A percentile compares a stretch with the other conserved stretches of the same genome.
These are phyloP conservation scores for Erpetoichthys calabaricus DNA, from an alignment of 2,797 vertebrate species.

Conservation along the genomic window DNA sequence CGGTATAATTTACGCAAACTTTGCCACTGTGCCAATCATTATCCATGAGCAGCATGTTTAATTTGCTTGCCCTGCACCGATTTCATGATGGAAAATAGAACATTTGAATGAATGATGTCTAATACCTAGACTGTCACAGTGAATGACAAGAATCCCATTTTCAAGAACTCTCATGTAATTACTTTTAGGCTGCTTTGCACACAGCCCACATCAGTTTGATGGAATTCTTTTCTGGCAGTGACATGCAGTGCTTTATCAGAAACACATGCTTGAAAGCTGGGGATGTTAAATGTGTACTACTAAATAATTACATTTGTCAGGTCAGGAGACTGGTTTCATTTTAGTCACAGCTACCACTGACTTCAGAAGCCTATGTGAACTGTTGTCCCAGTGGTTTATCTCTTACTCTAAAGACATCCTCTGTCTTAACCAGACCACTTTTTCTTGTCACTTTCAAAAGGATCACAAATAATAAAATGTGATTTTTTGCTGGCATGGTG, in stretches of 20 bases:
- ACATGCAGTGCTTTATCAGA: background rate
- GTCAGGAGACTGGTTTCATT: background rate
- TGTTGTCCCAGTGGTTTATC: no score
- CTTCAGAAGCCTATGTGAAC: no score
- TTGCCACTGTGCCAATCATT: background rate
- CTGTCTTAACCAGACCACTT: no score
- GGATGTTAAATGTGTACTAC: background rate
- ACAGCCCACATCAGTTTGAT: conserved; percentile 2
- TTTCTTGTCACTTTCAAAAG: no score
- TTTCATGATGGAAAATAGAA: conserved; percentile 5
- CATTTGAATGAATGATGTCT: conserved; percentile 3
- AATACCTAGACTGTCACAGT: background rate
- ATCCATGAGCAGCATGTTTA: background rate
- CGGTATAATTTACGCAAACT: no score
- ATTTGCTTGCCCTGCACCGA: background rate
- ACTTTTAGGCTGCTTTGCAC: background rate
- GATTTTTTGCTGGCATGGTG: no score
- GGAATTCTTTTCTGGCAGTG: conserved; percentile 1
- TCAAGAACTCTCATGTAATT: conserved; percentile 1
- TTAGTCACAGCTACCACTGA: no score
- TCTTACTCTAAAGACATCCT: no score
- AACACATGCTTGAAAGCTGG: background rate
- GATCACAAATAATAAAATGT: no score
- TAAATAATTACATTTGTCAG: conserved; percentile 5
- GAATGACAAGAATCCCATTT: conserved; percentile 5